Conservation (phyloP, 2,888 invertebrate species). For the Noctua comes region DNA sequence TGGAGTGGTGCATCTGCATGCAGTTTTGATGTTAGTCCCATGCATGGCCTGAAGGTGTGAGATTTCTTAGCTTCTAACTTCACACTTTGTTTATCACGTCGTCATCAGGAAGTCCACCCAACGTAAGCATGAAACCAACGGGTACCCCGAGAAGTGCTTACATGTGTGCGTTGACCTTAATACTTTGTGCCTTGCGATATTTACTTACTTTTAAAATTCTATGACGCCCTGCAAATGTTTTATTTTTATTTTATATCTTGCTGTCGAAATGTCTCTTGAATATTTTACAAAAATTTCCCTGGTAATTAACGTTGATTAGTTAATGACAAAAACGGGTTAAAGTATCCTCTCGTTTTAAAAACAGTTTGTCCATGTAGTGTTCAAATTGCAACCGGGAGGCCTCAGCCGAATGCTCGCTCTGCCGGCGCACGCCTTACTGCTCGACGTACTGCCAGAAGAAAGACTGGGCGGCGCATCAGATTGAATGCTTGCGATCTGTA, state of each 20-base stretch:
- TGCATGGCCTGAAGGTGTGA: background rate
- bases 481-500: slow-evolving; percentile 94
- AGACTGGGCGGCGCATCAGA: slow-evolving; percentile 96
- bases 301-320: background rate
- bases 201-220: background rate
- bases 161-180: background rate
- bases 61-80: background rate
- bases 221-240: background rate
- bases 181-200: background rate
- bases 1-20: background rate
- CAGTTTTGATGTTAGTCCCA: background rate
- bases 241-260: background rate
- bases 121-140: background rate
- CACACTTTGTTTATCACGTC: background rate
- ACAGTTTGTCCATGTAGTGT: slow-evolving; percentile 89
- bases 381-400: slow-evolving; percentile 97
- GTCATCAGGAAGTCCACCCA: background rate
- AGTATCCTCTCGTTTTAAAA: slow-evolving; percentile 13
- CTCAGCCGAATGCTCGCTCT: slow-evolving; percentile 96
- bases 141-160: background rate
- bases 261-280: background rate
- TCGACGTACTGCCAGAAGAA: slow-evolving; percentile 97
- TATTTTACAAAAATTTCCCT: background rate
- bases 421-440: slow-evolving; percentile 96
- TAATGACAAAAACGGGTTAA: background rate